Percentiles rank a stretch among this genome's conserved stretches.
Conservation (phyloP, 2,113 vertebrate species). For the Eleginops maclovinus region DNA sequence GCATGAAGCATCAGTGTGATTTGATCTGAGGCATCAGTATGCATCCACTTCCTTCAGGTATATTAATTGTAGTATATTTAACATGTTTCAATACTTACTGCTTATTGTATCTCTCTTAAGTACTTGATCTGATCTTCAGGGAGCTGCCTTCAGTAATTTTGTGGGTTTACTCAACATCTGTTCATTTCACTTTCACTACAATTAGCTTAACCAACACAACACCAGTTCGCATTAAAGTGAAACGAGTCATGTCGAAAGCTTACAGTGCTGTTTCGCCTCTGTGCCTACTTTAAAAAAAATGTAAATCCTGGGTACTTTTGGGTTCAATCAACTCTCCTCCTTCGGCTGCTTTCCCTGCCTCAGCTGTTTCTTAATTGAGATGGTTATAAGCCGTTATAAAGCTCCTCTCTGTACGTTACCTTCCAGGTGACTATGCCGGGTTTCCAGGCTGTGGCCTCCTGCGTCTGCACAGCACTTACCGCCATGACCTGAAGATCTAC, state of each 20-base stretch:
- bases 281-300: constrained; percentile 1
- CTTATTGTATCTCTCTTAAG: not conserved
- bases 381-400: not conserved
- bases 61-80: not conserved
- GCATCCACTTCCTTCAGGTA: constrained; percentile 11
- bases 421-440: constrained; percentile 95
- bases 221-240: constrained; percentile 8
- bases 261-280: not conserved
- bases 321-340: constrained; percentile 44
- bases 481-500: constrained; percentile 98
- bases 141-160: constrained; percentile 19
- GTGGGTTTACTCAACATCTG: constrained; percentile 15
- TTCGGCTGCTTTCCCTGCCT: constrained; percentile 4
- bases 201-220: constrained; percentile 1
- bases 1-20: constrained; percentile 70
- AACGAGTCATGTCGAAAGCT: constrained; percentile 10
- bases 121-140: constrained; percentile 1
- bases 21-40: constrained; percentile 40
- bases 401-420: not conserved
- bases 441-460: constrained; percentile 97
- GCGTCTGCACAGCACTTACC: constrained; percentile 96
- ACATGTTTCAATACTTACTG: constrained; percentile 13
- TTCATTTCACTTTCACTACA: constrained; percentile 67
- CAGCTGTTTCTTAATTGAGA: not conserved
- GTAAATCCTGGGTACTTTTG: constrained; percentile 27